Evolutionary conservation across 2,113 vertebrate genomes (phyloP).

Genomic region (Vulpes vulpes): DNA sequence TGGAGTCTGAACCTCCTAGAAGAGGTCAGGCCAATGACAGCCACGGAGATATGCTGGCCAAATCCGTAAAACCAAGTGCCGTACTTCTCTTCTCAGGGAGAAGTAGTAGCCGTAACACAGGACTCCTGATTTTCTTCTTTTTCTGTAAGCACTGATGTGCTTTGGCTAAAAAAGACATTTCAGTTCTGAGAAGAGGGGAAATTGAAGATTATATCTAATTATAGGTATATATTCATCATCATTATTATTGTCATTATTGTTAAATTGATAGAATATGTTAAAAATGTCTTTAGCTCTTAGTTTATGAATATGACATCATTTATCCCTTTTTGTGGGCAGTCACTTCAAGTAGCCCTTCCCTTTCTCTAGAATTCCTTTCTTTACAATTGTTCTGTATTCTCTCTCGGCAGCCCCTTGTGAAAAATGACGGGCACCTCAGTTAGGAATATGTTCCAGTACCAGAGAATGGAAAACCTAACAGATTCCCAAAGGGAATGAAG

Average conservation of each 20-base stretch:
- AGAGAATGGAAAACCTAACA: neutral
- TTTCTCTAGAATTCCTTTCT: neutral
- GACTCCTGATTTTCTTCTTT: neutral
- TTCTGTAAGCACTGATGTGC: neutral
- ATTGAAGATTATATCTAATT: neutral
- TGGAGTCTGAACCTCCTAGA: neutral
- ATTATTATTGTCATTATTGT: neutral
- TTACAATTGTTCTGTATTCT: neutral
- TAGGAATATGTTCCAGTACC: neutral
- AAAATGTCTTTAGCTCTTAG: neutral
- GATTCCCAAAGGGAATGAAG: neutral
- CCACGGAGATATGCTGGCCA: neutral
- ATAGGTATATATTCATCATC: neutral
- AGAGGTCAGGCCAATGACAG: neutral
- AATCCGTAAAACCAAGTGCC: neutral
- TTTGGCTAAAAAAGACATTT: slow-evolving; percentile 16
- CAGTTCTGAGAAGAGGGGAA: neutral
- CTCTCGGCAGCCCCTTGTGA: neutral
- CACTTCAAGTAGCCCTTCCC: neutral
- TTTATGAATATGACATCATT: neutral
- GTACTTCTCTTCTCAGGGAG: neutral
- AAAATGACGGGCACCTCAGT: neutral
- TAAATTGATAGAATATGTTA: neutral
- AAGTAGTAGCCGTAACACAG: neutral
- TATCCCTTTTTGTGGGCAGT: neutral